Evolutionary conservation across 2,113 vertebrate species (phyloP).

Genomic region (Tapirus terrestris): DNA sequence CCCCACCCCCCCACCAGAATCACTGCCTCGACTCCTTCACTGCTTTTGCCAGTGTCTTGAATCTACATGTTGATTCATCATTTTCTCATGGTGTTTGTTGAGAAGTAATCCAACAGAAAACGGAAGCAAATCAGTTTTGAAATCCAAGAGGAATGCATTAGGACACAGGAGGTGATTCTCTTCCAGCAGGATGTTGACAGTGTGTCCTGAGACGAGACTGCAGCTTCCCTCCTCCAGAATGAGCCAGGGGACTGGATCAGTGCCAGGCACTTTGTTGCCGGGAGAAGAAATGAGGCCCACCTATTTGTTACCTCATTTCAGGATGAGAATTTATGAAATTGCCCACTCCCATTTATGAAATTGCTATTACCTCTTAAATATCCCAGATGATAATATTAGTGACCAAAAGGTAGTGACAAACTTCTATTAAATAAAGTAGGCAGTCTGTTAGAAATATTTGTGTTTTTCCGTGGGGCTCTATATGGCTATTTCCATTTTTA

Average conservation of each 20-base stretch:
- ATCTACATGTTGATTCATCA: neutral
- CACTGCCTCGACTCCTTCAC: neutral
- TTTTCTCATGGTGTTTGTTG: neutral
- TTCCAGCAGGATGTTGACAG: rapidly evolving
- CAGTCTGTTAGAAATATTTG: neutral
- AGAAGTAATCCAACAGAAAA: neutral
- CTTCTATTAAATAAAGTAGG: conserved; percentile 30
- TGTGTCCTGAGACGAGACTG: neutral
- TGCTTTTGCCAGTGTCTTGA: neutral
- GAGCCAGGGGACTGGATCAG: rapidly evolving
- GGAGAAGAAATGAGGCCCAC: neutral
- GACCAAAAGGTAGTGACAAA: neutral
- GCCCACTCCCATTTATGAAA: neutral
- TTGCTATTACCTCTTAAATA: neutral
- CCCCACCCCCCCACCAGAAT: no score
- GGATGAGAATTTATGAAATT: neutral
- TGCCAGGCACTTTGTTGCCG: neutral
- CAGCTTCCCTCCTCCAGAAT: neutral
- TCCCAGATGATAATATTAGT: neutral
- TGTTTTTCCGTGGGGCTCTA: neutral
- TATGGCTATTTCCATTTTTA: neutral
- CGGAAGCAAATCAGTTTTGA: neutral
- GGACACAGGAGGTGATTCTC: neutral
- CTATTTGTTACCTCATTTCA: neutral
- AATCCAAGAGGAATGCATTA: neutral